Conservation (phyloP, 2,113 vertebrate genomes). For the Hyaena hyaena region DNA sequence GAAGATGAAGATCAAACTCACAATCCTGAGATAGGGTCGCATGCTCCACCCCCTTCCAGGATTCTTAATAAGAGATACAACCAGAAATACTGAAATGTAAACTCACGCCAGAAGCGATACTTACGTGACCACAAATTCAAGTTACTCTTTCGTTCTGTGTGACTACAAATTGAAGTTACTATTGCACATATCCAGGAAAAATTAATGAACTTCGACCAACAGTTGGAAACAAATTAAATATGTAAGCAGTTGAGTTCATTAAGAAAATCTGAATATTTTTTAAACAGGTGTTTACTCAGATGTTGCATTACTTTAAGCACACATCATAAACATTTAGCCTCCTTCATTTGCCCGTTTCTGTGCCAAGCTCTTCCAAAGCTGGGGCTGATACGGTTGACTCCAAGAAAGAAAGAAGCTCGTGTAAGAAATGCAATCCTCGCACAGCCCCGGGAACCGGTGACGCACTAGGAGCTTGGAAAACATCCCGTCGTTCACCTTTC, state of each 20-base stretch:
- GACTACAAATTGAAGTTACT: not conserved
- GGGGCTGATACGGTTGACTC: not conserved
- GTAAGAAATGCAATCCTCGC: slow-evolving; percentile 58
- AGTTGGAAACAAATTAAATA: slow-evolving; percentile 7
- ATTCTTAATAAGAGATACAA: slow-evolving; percentile 10
- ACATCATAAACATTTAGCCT: not conserved
- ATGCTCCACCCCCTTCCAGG: not conserved
- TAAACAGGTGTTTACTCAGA: not conserved
- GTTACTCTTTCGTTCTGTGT: not conserved
- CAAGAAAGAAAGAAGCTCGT: not conserved
- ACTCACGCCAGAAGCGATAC: not conserved
- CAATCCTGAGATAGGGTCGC: not conserved
- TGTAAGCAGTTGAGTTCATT: not conserved
- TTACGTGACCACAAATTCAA: slow-evolving; percentile 13
- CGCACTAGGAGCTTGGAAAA: slow-evolving; percentile 66
- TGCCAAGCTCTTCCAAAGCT: not conserved
- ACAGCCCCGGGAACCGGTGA: slow-evolving; percentile 38
- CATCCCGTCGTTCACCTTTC: not conserved
- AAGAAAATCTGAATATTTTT: not conserved
- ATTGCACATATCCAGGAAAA: not conserved
- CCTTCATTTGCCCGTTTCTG: not conserved
- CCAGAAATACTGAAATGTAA: not conserved
- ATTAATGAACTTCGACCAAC: slow-evolving; percentile 21
- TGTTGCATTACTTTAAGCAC: not conserved
- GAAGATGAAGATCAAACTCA: not conserved